Conservation (phyloP, 2,888 invertebrate species). For the Zhuqinia jingwanae region DNA sequence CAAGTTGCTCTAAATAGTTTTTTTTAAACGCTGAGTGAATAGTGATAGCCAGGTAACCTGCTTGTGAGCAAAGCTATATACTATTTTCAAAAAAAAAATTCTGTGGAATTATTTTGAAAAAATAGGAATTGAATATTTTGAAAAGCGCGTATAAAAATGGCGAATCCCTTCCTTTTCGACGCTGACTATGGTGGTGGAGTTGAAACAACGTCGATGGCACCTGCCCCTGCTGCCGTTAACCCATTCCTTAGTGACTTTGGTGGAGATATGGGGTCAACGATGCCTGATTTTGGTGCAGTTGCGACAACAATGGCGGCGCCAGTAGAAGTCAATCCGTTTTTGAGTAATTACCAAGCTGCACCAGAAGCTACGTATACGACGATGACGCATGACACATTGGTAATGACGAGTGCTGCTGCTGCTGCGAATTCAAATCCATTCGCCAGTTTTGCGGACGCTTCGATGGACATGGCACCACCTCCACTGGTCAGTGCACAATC, state of each 20-base stretch:
- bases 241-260: constrained; percentile 75
- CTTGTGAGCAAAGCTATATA: too few species aligned
- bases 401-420: constrained; percentile 38
- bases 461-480: constrained; percentile 47
- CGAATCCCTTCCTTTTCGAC: constrained; percentile 85
- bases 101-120: too few species aligned
- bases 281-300: constrained; percentile 58
- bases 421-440: constrained; percentile 75
- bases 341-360: constrained; percentile 66
- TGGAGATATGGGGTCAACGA: constrained; percentile 19
- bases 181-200: constrained; percentile 81
- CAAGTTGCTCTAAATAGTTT: too few species aligned
- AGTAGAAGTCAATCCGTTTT: constrained; percentile 70
- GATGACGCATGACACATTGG: constrained; percentile 35
- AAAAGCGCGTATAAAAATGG: too few species aligned
- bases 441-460: constrained; percentile 71
- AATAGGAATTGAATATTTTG: too few species aligned
- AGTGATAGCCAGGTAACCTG: too few species aligned
- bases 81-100: too few species aligned
- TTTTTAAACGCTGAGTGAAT: too few species aligned
- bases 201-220: constrained; percentile 35
- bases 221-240: constrained; percentile 67
- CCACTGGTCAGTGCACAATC: constrained; percentile 56
- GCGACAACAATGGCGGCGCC: constrained; percentile 38
- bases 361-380: constrained; percentile 53